Evolutionary conservation across 2,888 invertebrate species (phyloP).

Genomic region (Machimus atricapillus): DNA sequence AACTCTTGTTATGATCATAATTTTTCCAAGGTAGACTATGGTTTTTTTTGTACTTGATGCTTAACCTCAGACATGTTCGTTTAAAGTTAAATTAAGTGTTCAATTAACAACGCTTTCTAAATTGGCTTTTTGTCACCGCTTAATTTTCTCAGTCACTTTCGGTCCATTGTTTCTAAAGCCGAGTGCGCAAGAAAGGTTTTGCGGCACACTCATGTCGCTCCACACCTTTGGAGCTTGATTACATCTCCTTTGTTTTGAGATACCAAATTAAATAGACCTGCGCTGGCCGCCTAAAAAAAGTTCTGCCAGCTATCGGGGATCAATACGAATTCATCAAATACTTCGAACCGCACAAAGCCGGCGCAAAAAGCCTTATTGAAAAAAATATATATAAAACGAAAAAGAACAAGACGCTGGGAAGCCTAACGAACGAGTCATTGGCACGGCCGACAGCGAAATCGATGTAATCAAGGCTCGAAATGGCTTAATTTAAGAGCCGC

Average conservation of each 20-base stretch:
- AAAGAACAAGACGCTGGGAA: neutral
- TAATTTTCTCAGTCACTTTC: neutral
- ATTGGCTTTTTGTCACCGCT: neutral
- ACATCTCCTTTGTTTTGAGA: neutral
- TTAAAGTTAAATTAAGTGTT: neutral
- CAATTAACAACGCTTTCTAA: neutral
- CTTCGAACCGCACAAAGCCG: neutral
- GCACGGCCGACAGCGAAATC: slow-evolving; percentile 14
- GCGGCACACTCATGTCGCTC: neutral
- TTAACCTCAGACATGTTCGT: neutral
- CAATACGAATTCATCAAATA: neutral
- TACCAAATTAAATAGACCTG: neutral
- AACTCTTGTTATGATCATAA: neutral
- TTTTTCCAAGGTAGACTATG: too few species aligned
- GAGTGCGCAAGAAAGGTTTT: neutral
- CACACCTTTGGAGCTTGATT: neutral
- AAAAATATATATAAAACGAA: neutral
- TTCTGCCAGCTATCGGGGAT: neutral
- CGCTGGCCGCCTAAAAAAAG: neutral
- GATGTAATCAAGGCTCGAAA: slow-evolving; percentile 27
- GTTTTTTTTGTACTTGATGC: neutral
- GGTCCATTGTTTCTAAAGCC: neutral
- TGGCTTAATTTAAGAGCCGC: slow-evolving; percentile 40
- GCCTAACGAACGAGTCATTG: slow-evolving; percentile 18
- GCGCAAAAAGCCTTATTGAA: neutral